Evolutionary conservation across 2,888 invertebrate genomes (phyloP).

Genomic region (Orthonevra nobilis): DNA sequence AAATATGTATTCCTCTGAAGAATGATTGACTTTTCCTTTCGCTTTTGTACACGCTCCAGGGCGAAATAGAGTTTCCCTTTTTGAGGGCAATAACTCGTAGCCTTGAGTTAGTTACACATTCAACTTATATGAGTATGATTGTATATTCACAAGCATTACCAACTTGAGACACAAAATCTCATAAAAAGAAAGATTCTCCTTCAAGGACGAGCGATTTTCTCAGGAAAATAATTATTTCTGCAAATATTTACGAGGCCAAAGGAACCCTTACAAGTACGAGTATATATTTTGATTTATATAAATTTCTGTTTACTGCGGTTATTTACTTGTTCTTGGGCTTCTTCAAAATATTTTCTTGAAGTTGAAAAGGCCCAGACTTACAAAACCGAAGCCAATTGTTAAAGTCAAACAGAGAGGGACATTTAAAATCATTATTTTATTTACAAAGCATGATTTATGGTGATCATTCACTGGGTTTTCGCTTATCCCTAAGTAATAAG

Average conservation of each 20-base stretch:
- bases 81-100: slow-evolving; percentile 7
- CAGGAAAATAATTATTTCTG: slow-evolving; percentile 48
- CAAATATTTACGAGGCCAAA: slow-evolving; percentile 31
- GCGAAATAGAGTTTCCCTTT: neutral
- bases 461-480: no score
- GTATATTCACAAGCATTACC: slow-evolving; percentile 4
- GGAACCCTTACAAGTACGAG: slow-evolving; percentile 42
- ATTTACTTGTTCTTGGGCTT: no score
- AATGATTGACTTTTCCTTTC: slow-evolving; percentile 27
- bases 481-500: no score
- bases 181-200: neutral
- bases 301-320: no score
- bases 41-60: neutral
- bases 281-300: no score
- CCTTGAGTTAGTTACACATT: neutral
- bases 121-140: neutral
- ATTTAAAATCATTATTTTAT: no score
- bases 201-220: neutral
- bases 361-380: no score
- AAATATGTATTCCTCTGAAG: slow-evolving; percentile 7
- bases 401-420: no score
- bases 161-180: neutral
- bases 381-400: no score
- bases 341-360: no score
- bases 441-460: no score